Base-by-base conservation (phyloP, 2,113 vertebrate genomes). In the Melanerpes aurifrons region DNA sequence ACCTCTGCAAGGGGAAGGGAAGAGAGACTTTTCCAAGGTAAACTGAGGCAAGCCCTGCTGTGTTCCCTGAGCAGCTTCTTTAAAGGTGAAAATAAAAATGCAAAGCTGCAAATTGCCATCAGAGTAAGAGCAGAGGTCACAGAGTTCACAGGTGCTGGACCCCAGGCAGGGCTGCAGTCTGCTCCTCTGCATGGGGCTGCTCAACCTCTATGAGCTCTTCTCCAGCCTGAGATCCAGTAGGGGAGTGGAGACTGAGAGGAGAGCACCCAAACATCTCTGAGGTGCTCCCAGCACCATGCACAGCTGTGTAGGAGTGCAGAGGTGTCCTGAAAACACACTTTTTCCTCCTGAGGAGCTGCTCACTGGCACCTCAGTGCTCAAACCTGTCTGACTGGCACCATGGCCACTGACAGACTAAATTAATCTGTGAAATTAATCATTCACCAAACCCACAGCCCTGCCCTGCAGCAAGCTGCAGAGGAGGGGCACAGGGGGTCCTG, bases 211-310 rank as follows among this genome's bases (percentile, higher is more conserved):
- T 0, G 22, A 43, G 7, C 7, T 19, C 63, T 63, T 19, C 63
- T 43, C 25, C 64, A 29, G 70, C 57, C 53, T 1, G 0, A 6
- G 29, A 22, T 13, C n/a, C 57, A 17, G 40, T 29, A 21, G 62
- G 31, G 22, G 45, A 66, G 58, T 19, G 61, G 67, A 9, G 25
- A 28, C 29, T 1, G 2, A 54, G 67, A 29, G 9, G 18, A 40
- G 17, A 37, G 40, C 29, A 3, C 31, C 64, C 21, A 25, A 15
- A 22, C 0, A 2, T 14, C 40, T 18, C 69, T 15, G 69, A 35
- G 69, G 25, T 15, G 75, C 32, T 31, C 69, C 47, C 40, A 6
- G 15, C 0, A 0, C 48, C 28, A 1, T 2, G 22, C 4, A 0
- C 35, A 40, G 66, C 57, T 4, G 8, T 2, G 16, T 3, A 2